phyloP scores from a whole-genome alignment of 2,113 vertebrate genomes.

The Otus sunia region DNA sequence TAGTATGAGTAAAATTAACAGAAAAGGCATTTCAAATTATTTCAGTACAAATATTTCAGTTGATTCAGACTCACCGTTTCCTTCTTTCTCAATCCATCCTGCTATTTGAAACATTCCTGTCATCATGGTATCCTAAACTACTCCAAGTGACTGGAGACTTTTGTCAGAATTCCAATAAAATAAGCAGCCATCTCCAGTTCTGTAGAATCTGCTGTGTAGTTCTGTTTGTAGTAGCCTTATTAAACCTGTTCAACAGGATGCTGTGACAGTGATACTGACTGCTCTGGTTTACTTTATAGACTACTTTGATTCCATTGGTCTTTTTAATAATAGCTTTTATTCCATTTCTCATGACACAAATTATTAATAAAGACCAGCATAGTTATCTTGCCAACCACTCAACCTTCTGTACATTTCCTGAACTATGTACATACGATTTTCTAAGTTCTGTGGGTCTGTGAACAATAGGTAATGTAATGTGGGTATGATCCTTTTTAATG shows the following conservation, averaged over 20 bases:
- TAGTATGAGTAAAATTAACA: neutral
- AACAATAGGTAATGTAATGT: neutral
- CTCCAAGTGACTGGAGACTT: neutral
- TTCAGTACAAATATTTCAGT: neutral
- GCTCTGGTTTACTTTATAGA: neutral
- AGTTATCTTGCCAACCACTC: neutral
- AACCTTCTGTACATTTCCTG: neutral
- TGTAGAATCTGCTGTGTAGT: neutral
- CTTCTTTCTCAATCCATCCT: neutral
- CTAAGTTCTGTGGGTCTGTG: neutral
- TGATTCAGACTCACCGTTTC: neutral
- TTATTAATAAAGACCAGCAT: neutral
- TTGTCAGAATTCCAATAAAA: neutral
- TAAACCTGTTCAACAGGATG: neutral
- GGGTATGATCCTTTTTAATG: neutral
- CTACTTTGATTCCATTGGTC: neutral
- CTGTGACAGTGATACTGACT: neutral
- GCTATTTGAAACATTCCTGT: neutral
- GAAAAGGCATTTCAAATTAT: neutral
- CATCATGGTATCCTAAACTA: neutral
- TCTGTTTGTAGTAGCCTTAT: neutral
- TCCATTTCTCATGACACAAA: neutral
- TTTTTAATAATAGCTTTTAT: neutral
- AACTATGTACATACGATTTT: neutral
- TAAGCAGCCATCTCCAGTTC: neutral